These are phyloP conservation scores for Equus quagga DNA, from an alignment of 2,113 vertebrate genomes.

Conservation along the genomic window DNA sequence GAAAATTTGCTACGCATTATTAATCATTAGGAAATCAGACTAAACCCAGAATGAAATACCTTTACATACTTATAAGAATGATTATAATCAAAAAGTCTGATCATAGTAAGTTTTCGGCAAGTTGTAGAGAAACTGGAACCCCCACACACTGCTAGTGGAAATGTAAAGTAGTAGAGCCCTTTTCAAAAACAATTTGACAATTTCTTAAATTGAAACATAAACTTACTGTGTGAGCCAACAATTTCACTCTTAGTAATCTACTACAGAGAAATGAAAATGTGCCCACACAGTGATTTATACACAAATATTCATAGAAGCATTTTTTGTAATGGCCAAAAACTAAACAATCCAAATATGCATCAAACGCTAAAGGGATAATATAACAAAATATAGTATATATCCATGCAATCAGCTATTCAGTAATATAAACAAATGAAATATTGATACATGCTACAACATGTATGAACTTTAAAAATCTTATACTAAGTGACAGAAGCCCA, in stretches of 20 bases:
- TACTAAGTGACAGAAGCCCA: background rate
- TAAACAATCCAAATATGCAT: slow-evolving; percentile 36
- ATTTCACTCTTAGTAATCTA: background rate
- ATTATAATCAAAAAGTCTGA: background rate
- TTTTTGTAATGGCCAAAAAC: slow-evolving; percentile 1
- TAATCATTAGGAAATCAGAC: background rate
- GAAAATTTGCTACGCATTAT: background rate
- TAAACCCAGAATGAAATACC: background rate
- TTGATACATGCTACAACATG: background rate
- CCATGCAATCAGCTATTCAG: background rate
- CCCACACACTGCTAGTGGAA: background rate
- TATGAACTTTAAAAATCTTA: background rate
- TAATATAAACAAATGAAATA: slow-evolving; percentile 47
- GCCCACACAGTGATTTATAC: background rate
- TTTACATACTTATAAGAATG: background rate
- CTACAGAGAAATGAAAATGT: slow-evolving; percentile 34
- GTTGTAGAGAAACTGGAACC: background rate
- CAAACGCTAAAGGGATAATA: background rate
- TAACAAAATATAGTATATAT: background rate
- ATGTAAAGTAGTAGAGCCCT: background rate
- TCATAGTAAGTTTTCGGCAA: background rate
- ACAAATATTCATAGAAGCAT: slow-evolving; percentile 1
- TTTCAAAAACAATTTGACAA: background rate
- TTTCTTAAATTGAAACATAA: slow-evolving; percentile 39
- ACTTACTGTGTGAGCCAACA: background rate